Evolutionary conservation across 2,797 vertebrate species (phyloP).

Genomic region (Dallia pectoralis): DNA sequence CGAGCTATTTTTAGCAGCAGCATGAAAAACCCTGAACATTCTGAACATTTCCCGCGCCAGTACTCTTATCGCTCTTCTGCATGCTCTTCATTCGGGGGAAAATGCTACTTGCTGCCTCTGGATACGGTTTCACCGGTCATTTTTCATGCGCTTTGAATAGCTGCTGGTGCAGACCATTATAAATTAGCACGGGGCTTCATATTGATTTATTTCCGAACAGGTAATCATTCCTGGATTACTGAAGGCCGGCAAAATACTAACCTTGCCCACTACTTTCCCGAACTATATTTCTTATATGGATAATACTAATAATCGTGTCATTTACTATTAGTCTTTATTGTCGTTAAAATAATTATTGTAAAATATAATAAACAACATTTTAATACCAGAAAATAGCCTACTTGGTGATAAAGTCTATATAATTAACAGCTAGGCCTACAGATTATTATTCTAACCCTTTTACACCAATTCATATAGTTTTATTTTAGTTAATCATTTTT

Average conservation of each 20-base stretch:
- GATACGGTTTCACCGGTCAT: slow-evolving; percentile 59
- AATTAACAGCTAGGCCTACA: not conserved
- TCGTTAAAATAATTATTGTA: not conserved
- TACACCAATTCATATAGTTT: not conserved
- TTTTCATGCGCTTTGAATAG: slow-evolving; percentile 64
- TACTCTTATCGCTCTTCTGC: slow-evolving; percentile 57
- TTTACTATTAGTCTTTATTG: too few relatives aligned
- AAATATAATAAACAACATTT: not conserved
- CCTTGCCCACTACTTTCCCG: slow-evolving; percentile 15
- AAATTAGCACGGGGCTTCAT: slow-evolving; percentile 60
- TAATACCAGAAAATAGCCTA: not conserved
- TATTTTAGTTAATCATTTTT: not conserved
- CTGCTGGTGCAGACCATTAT: slow-evolving; percentile 57
- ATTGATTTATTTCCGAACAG: slow-evolving; percentile 69
- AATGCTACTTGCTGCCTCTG: slow-evolving; percentile 47
- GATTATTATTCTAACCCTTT: not conserved
- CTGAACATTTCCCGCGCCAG: slow-evolving; percentile 48
- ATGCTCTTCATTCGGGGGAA: slow-evolving; percentile 41
- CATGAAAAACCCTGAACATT: slow-evolving; percentile 42
- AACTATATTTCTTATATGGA: not conserved
- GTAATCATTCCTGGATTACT: slow-evolving; percentile 57
- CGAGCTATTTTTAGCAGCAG: slow-evolving; percentile 47
- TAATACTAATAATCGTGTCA: slow-evolving; percentile 15
- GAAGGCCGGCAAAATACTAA: slow-evolving; percentile 50
- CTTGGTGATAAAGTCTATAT: not conserved